Base-by-base conservation (phyloP, 2,797 vertebrate genomes). In the Potorous gilbertii region DNA sequence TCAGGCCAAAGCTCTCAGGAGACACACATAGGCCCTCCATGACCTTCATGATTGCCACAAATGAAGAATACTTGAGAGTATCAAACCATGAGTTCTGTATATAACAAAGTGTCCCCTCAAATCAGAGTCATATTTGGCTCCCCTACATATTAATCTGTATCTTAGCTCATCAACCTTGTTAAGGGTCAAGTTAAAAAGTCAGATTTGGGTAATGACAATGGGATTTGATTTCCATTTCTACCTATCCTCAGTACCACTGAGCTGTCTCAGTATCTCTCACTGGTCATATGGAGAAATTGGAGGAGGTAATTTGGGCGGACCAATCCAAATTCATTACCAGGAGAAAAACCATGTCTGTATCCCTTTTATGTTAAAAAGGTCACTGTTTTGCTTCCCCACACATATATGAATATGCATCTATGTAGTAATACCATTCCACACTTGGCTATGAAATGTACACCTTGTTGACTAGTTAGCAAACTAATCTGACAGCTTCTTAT, bases 401-500 rank as follows among this genome's bases (percentile, higher is more conserved):
- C 13, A 14, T 55, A 55, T 55, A 55, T 13, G 54, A 55, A 55
- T 55, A 11, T 1, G 54, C 54, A 55, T 14, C 1, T 55, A 55
- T 6, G 54, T 55, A 12, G 54, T 12, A 55, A 52, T 8, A 52
- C 52, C 52, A 52, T 52, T 52, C 52, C 52, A 52, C 52, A 52
- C 5, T 52, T 52, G 92, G 54, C 54, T 31, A 54, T 95, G 92
- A n/a, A 29, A 92, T 0, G 14, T 29, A 55, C 40, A 91, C 2
- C 62, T 81, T 3, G n/a, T 28, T 97, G 74, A 93, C 92, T 52
- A n/a, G 27, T 40, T 74, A 90, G 18, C 50, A 92, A 93, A 87
- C 57, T 54, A 90, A 90, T 29, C 27, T 56, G 31, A 94, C 0
- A 5, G 54, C 57, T 46, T 57, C 31, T 34, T 21, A 40, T 27